Evolutionary conservation across 2,113 vertebrate genomes (phyloP).

Genomic region (Megaceryle maxima): DNA sequence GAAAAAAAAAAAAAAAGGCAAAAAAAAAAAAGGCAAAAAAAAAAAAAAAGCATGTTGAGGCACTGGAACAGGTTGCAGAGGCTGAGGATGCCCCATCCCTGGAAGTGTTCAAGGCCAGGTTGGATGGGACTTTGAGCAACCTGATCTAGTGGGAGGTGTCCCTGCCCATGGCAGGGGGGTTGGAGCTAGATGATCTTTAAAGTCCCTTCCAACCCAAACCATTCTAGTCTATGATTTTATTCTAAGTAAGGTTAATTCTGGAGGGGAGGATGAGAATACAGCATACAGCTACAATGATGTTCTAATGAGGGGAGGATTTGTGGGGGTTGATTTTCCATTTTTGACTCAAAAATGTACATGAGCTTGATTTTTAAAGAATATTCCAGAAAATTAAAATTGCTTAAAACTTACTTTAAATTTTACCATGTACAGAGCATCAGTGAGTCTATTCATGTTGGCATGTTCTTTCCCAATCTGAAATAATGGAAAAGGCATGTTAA

Average conservation of each 20-base stretch:
- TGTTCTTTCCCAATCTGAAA: conserved; percentile 87
- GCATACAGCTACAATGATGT: neutral
- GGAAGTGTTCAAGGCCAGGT: neutral
- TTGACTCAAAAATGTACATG: neutral
- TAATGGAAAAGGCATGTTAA: conserved; percentile 1
- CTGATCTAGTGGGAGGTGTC: neutral
- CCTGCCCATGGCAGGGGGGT: neutral
- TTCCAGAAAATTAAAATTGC: neutral
- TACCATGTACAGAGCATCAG: conserved; percentile 93
- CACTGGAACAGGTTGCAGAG: neutral
- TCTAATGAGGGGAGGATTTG: neutral
- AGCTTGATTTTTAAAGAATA: neutral
- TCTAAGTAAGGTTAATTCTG: neutral
- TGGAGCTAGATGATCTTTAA: neutral
- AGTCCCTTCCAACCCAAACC: neutral
- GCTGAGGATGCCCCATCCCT: neutral
- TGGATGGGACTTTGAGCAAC: neutral
- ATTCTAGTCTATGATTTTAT: neutral
- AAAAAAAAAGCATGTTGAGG: neutral
- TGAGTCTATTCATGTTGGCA: conserved; percentile 86
- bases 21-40: too few relatives aligned
- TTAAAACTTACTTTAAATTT: conserved; percentile 88
- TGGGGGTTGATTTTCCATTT: neutral
- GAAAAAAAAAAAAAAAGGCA: too few relatives aligned
- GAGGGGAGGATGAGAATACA: neutral